Evolutionary conservation across 2,888 invertebrate genomes (phyloP), one percentile per base, ranked within the genome.

Genomic region (Abrostola tripartita): DNA sequence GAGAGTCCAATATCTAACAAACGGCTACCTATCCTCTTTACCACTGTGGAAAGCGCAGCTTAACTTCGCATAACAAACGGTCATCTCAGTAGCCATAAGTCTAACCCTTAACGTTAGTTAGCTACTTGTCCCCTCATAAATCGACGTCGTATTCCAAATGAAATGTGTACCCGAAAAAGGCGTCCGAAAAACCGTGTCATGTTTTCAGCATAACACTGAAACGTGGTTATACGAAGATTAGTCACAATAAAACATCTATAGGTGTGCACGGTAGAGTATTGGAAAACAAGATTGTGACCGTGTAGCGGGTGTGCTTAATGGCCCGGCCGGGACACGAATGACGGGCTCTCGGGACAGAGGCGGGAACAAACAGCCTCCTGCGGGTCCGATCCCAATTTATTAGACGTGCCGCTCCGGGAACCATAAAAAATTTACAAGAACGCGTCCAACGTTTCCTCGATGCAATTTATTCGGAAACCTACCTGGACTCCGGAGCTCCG

Each of bases 241-340:
- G 66, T 62, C 63, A 44, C 61, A 68, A 65, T 66, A 69, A 75
- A 74, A 76, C 49, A 73, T 74, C 65, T 67, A 55, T 68, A 69
- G 68, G 70, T 74, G 59, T 68, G 67, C 59, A 65, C 67, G 73
- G 72, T 70, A 76, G 65, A 53, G 71, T 76, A 81, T 83, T 71
- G 81, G 77, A 78, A 84, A 86, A 85, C 81, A 81, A 82, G 84
- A 78, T 78, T 76, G 82, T 81, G 77, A 76, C 62, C 63, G 67
- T 78, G 85, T 81, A 78, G 78, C 86, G 82, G 82, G 81, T 87
- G 88, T 82, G 79, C 64, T 78, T 88, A 87, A 89, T 85, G 84
- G 81, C 68, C 61, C 66, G 66, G 49, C 57, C 49, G 79, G 80
- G 71, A 72, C 70, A 59, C 68, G 74, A 73, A 74, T 76, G 71